Evolutionary conservation across 2,888 invertebrate species (phyloP), one percentile per base, ranked within the genome.

Genomic region (Rutpela maculata): DNA sequence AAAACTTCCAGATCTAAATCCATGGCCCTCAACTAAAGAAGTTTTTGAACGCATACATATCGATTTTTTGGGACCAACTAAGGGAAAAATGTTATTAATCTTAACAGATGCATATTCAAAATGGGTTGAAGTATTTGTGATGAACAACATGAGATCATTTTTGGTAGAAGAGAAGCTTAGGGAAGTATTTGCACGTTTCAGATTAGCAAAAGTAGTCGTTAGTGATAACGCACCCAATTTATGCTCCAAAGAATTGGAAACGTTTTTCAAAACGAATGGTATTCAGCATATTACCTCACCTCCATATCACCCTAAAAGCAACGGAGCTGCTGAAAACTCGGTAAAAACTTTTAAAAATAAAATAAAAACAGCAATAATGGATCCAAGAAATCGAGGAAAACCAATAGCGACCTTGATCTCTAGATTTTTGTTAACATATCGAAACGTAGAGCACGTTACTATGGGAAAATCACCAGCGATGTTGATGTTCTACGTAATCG

Each of bases 271-370:
- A 18, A 35, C 0, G 56, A 74, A 77, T 63, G 74, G 69, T 15
- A 57, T 77, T 12, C 60, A 50, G 26, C 66, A 71, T 22, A 56
- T 71, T 5, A 71, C 71, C 10, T 35, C 57, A 31, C 65, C 76
- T n/a, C 71, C 71, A 22, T 75, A 62, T 19, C 62, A 76, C 12
- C 76, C 76, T 17, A 18, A 19, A 12, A 50, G 55, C 9, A 76
- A 76, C 57, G 76, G 71, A 11, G 55, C 57, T 22, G 76, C 76
- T 10, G 76, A 76, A 65, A 71, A 65, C 31, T 15, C 19, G 2
- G 71, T 76, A n/a, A 76, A 71, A 57, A 63, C 55, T 0, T 50
- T 74, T 26, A 67, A 68, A n/a, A 43, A 10, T 15, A 43, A 43
- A 43, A 15, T 43, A 43, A 43, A 43, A 43, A 43, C 43, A 3